phyloP scores from a whole-genome alignment of 2,113 vertebrate genomes.

The Pristiophorus japonicus region DNA sequence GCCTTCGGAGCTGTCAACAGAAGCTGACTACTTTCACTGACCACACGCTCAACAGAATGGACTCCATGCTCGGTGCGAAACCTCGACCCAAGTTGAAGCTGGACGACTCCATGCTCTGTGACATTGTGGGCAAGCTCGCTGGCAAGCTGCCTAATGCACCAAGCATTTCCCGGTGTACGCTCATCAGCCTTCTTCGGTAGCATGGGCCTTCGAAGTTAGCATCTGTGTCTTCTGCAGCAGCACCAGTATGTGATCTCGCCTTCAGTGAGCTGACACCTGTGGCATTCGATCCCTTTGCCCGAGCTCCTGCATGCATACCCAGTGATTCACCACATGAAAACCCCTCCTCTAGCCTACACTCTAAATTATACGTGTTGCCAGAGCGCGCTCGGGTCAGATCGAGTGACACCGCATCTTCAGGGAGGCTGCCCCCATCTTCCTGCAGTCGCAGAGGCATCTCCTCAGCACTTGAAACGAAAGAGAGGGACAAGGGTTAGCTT shows the following conservation, averaged over 20 bases:
- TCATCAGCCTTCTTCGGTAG: neutral
- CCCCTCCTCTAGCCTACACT: neutral
- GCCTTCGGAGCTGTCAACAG: no score
- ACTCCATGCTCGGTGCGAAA: neutral
- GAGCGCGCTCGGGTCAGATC: neutral
- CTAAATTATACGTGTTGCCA: neutral
- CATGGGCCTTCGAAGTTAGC: neutral
- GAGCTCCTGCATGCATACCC: no score
- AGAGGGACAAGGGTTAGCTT: neutral
- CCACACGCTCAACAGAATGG: neutral
- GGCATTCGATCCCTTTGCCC: neutral
- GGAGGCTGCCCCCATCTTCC: no score
- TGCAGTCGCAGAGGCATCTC: no score
- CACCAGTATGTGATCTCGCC: neutral
- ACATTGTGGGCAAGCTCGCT: neutral
- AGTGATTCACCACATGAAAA: neutral
- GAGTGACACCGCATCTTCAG: neutral
- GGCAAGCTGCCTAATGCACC: neutral
- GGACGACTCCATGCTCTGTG: neutral
- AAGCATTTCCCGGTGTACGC: neutral
- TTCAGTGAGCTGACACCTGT: neutral
- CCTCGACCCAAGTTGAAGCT: neutral
- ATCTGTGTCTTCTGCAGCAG: neutral
- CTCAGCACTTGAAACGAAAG: neutral
- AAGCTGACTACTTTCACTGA: no score